A percentile compares a stretch with the other conserved stretches of the same genome.
Conservation (phyloP, 2,888 invertebrate species). For the Lasioglossum calceatum region DNA sequence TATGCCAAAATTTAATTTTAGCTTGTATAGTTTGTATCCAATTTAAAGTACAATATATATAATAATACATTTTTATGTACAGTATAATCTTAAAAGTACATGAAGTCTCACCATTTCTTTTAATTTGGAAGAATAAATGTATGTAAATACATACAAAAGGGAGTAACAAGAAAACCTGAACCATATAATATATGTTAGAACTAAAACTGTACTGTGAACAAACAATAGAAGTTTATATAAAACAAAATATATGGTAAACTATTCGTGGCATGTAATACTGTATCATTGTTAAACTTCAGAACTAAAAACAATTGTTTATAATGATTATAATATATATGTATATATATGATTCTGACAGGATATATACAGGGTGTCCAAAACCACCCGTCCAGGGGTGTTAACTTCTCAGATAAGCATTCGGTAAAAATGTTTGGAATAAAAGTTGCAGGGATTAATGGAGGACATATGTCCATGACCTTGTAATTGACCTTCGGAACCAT, state of each 20-base stretch:
- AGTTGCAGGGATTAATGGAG: too few species aligned
- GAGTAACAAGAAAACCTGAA: background rate
- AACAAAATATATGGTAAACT: background rate
- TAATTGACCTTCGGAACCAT: too few species aligned
- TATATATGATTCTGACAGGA: too few species aligned
- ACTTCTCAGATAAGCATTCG: too few species aligned
- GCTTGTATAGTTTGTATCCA: background rate
- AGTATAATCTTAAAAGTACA: conserved; percentile 9
- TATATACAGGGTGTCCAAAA: too few species aligned
- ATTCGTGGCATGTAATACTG: background rate
- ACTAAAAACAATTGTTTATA: conserved; percentile 6
- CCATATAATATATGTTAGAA: background rate
- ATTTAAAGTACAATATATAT: conserved; percentile 15
- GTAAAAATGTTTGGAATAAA: too few species aligned
- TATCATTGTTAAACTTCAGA: conserved; percentile 10
- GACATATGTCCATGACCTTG: too few species aligned
- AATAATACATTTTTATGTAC: background rate
- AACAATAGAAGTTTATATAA: background rate
- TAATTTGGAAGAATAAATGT: background rate
- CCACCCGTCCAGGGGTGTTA: too few species aligned
- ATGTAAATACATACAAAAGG: background rate
- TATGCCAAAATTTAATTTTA: background rate
- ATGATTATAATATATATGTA: conserved; percentile 11
- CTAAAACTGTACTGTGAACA: background rate
- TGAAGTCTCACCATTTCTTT: background rate